phyloP scores from a whole-genome alignment of 2,113 vertebrate genomes.

The Mastomys natalensis region DNA sequence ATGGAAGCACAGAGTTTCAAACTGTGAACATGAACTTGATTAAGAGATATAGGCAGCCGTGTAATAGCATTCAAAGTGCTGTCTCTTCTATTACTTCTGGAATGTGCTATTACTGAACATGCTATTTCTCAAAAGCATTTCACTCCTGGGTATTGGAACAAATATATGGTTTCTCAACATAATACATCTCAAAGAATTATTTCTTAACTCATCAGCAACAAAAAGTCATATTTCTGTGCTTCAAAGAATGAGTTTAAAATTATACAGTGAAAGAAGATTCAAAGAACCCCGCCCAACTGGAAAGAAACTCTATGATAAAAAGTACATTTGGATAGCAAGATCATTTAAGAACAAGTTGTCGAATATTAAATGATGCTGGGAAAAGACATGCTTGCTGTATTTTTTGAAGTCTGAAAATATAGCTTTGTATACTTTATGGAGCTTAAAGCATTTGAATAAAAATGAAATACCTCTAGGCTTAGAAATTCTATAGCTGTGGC shows the following conservation, averaged over 20 bases:
- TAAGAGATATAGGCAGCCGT: neutral
- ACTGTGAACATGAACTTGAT: neutral
- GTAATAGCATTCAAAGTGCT: neutral
- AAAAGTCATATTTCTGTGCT: constrained; percentile 52
- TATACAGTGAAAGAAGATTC: constrained; percentile 62
- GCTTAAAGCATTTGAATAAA: constrained; percentile 74
- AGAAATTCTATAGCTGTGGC: neutral
- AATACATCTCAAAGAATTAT: constrained; percentile 64
- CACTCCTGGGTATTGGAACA: constrained; percentile 60
- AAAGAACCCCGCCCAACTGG: neutral
- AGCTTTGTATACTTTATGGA: constrained; percentile 66
- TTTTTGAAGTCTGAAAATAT: constrained; percentile 68
- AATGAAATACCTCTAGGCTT: constrained; percentile 57
- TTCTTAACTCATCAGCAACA: constrained; percentile 61
- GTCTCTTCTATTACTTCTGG: constrained; percentile 34
- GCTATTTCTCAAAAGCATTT: constrained; percentile 67
- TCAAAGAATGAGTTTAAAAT: constrained; percentile 64
- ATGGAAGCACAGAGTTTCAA: neutral
- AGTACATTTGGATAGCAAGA: constrained; percentile 60
- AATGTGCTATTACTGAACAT: constrained; percentile 43
- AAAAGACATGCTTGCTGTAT: constrained; percentile 53
- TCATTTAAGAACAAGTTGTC: constrained; percentile 62
- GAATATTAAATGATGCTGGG: constrained; percentile 63
- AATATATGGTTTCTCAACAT: constrained; percentile 53
- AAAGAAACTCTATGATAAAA: constrained; percentile 25